Evolutionary conservation across 2,888 invertebrate species (phyloP).

Genomic region (Microctonus aethiopoides): DNA sequence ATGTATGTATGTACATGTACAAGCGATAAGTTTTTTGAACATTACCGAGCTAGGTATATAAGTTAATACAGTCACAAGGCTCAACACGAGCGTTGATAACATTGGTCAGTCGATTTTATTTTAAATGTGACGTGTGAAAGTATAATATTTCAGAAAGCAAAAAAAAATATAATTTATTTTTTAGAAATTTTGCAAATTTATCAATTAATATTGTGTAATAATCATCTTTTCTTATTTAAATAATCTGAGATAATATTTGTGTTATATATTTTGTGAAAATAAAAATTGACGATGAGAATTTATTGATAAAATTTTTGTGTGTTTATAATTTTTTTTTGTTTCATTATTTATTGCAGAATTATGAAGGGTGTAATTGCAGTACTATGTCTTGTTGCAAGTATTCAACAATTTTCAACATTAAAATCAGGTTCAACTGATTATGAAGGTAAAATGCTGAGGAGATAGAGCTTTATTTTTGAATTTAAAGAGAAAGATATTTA

Average conservation of each 20-base stretch:
- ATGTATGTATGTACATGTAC: background rate
- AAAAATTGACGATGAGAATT: background rate
- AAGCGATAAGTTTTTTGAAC: conserved; percentile 31
- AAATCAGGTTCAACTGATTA: conserved; percentile 47
- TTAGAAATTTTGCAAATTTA: background rate
- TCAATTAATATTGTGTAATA: background rate
- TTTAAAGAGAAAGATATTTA: background rate
- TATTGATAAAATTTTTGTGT: background rate
- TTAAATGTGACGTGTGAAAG: background rate
- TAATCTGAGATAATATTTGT: background rate
- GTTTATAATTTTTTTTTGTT: background rate
- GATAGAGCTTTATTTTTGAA: background rate
- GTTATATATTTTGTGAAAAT: background rate
- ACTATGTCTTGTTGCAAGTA: conserved; percentile 34
- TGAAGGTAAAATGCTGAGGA: conserved; percentile 48
- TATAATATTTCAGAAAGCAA: background rate
- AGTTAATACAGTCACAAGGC: conserved; percentile 5
- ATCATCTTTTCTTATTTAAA: background rate
- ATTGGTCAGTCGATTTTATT: background rate
- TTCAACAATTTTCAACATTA: conserved; percentile 39
- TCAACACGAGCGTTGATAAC: background rate
- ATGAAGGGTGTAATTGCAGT: conserved; percentile 32
- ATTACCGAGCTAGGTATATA: conserved; percentile 23
- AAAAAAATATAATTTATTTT: background rate
- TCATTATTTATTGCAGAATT: conserved; percentile 29